Evolutionary conservation across 2,888 invertebrate species (phyloP), one percentile per base, ranked within the genome.

Genomic region (Cheiracanthium punctorium): DNA sequence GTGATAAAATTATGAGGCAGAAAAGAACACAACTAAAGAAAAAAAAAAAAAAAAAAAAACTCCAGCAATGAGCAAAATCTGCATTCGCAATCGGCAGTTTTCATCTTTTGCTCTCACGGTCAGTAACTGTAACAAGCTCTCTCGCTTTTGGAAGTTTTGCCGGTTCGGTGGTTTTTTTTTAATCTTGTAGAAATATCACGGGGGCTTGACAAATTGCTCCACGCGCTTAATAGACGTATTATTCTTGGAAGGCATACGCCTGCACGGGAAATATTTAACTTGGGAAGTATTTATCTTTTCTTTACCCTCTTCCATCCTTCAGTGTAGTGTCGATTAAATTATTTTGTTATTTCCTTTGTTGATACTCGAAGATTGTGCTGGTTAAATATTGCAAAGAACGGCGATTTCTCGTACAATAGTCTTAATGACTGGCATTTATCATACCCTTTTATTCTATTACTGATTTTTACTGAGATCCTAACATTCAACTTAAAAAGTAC

Each of bases 1-100:
- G 58, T 64, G 32, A 71, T 72, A 80, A 64, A 80, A 64, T 80
- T 72, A 72, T 24, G 30, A 77, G 30, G 69, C 24, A 17, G 24
- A 58, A 24, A 5, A n/a, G 28, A 30, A 43, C 30, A 69, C 4
- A 37, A 37, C 37, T 37, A 48, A 29, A 41, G 29, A 65, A 30
- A 30, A 28, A 65, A 28, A 64, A 28, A 17, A 48, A 17, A 17
- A 17, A 2, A 48, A 48, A n/a, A n/a, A n/a, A n/a, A n/a, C n/a
- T n/a, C n/a, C n/a, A n/a, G n/a, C n/a, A n/a, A 37, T 37, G 37
- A n/a, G 37, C 10, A 7, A 58, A 58, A 58, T 58, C 58, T 58
- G 24, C 58, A 58, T 58, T 24, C 1, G 58, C 12, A 58, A 58
- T 58, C 58, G 12, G 8, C 1, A 5, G 4, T 58, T 24, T 12